Evolutionary conservation across 2,888 invertebrate species (phyloP), one percentile per base, ranked within the genome.

Genomic region (Ennomos quercinarius): DNA sequence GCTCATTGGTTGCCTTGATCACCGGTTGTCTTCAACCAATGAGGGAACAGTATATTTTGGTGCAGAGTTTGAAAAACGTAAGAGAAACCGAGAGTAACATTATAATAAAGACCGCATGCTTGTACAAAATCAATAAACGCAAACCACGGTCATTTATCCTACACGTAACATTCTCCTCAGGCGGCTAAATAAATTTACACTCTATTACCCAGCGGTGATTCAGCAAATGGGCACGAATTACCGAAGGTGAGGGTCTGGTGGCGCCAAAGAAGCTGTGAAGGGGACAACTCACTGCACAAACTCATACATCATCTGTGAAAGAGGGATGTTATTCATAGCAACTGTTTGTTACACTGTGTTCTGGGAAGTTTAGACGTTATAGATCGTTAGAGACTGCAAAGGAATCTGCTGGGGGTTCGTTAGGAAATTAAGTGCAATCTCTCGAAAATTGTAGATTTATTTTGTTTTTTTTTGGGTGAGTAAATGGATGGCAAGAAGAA

Each of bases 151-250:
- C 9, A 11, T 27, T 6, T 39, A 27, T 12, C 34, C 51, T 17
- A 11, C 42, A 41, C n/a, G 1, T n/a, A 9, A 37, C 10, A 12
- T 13, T 39, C 40, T 52, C 40, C 34, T 41, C n/a, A 10, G 56
- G 70, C 66, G 76, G 81, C 84, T 86, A 84, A 80, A 81, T 83
- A 81, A 79, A 83, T 84, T 86, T 82, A 81, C 86, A 84, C 83
- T 77, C 81, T 86, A 86, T 87, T 87, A 86, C 76, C 71, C 72
- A 57, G 70, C 70, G 72, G 79, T 86, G 88, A 87, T 79, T 87
- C 87, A 84, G 84, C 87, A 78, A 77, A 78, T 74, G 74, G 71
- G 61, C 63, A 58, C 51, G 64, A 70, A 70, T 74, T 67, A 63
- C 61, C 60, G 70, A 69, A 63, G 67, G 71, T 66, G 65, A 71